Percentiles rank a stretch among this genome's conserved stretches.
phyloP scores from a whole-genome alignment of 2,113 vertebrate species.

The Gnathonemus echidnorhynchus region DNA sequence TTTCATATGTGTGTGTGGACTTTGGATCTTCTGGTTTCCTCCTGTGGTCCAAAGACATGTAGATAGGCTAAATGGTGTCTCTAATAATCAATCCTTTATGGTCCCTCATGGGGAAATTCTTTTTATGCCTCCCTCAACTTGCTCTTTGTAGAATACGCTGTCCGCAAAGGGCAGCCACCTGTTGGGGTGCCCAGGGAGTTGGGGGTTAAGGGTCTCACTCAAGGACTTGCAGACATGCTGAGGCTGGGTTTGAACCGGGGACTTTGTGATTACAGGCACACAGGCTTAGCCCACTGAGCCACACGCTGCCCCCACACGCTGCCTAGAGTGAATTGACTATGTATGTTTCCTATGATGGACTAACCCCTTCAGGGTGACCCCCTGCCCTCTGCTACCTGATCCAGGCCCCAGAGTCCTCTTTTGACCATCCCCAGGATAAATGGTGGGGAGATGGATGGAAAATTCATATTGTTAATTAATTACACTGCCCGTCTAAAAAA shows the following conservation, averaged over 20 bases:
- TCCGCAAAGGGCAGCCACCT: no score
- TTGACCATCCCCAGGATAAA: background rate
- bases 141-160: no score
- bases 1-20: background rate
- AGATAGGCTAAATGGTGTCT: background rate
- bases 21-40: background rate
- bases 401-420: background rate
- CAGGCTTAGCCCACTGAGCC: no score
- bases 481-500: no score
- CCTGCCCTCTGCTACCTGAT: background rate
- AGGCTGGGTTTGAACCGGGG: no score
- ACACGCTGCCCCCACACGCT: no score
- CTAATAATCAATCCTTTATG: background rate
- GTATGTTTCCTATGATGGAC: background rate
- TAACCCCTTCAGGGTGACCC: background rate
- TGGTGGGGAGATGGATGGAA: background rate
- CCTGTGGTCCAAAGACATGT: background rate
- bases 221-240: no score
- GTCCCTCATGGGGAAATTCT: no score
- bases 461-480: background rate
- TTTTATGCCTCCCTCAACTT: no score
- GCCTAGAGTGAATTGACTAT: background rate
- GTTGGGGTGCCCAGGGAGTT: no score
- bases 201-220: no score
- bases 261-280: no score